These are phyloP conservation scores for Pitangus sulphuratus DNA, from an alignment of 2,797 vertebrate genomes.

Conservation along the genomic window DNA sequence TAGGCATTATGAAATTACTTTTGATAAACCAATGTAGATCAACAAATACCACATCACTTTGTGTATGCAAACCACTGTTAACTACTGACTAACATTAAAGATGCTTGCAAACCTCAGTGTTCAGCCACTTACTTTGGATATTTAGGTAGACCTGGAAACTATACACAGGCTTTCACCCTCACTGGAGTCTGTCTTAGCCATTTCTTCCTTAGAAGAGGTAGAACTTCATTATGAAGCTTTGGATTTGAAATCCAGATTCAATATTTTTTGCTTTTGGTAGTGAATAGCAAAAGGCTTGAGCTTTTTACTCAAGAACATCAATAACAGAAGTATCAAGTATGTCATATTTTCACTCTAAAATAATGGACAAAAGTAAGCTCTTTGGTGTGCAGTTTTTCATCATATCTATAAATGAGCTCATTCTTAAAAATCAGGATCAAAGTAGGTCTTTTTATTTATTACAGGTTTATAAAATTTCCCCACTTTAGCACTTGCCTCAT, in stretches of 20 bases:
- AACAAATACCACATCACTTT: not conserved
- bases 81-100: not conserved
- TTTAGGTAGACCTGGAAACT: not conserved
- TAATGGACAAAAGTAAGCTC: not conserved
- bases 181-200: not conserved
- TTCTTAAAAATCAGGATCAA: not conserved
- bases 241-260: not conserved
- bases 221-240: not conserved
- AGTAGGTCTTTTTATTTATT: fast-evolving
- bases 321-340: not conserved
- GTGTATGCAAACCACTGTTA: not conserved
- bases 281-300: not conserved
- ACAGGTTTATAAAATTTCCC: not conserved
- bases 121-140: not conserved
- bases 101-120: not conserved
- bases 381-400: not conserved
- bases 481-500: not conserved
- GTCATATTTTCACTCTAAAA: not conserved
- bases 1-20: not conserved
- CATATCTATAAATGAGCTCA: not conserved
- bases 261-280: not conserved
- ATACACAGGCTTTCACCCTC: not conserved
- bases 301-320: not conserved
- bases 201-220: not conserved
- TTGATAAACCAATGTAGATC: not conserved